phyloP scores from a whole-genome alignment of 2,888 invertebrate genomes.

The Empis stercorea region DNA sequence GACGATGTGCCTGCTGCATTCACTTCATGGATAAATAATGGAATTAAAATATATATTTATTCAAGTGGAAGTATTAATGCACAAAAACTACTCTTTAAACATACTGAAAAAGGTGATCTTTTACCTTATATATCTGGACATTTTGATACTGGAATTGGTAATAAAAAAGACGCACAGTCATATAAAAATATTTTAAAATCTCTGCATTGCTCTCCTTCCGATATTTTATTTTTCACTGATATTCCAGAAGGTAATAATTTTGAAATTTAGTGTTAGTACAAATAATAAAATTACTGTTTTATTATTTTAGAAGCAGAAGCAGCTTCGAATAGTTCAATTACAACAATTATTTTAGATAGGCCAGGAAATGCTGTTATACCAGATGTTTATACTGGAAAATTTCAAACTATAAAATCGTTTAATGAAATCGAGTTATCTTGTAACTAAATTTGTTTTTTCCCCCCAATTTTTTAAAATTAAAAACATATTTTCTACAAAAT shows the following conservation, averaged over 20 bases:
- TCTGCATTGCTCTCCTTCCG: constrained; percentile 43
- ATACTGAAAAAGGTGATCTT: constrained; percentile 66
- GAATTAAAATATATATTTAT: constrained; percentile 66
- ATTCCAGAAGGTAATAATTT: constrained; percentile 52
- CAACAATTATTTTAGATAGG: constrained; percentile 55
- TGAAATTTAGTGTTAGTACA: neutral
- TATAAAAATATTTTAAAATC: constrained; percentile 63
- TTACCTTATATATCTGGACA: constrained; percentile 57
- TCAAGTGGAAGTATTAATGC: constrained; percentile 87
- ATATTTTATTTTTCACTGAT: constrained; percentile 80
- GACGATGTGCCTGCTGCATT: constrained; percentile 70
- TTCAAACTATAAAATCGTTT: constrained; percentile 47
- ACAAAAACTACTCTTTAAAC: constrained; percentile 73
- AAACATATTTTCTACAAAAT: neutral
- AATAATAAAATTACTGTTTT: neutral
- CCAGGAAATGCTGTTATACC: constrained; percentile 64
- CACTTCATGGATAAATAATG: constrained; percentile 54
- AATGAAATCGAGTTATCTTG: constrained; percentile 33
- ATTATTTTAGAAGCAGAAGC: constrained; percentile 64
- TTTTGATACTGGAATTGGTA: constrained; percentile 78
- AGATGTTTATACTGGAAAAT: constrained; percentile 43
- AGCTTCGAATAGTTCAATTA: constrained; percentile 60
- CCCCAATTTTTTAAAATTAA: constrained; percentile 9
- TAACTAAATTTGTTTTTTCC: constrained; percentile 7
- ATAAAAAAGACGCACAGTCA: constrained; percentile 64